Evolutionary conservation across 2,113 vertebrate species (phyloP), one percentile per base, ranked within the genome.

Genomic region (Melanerpes aurifrons): DNA sequence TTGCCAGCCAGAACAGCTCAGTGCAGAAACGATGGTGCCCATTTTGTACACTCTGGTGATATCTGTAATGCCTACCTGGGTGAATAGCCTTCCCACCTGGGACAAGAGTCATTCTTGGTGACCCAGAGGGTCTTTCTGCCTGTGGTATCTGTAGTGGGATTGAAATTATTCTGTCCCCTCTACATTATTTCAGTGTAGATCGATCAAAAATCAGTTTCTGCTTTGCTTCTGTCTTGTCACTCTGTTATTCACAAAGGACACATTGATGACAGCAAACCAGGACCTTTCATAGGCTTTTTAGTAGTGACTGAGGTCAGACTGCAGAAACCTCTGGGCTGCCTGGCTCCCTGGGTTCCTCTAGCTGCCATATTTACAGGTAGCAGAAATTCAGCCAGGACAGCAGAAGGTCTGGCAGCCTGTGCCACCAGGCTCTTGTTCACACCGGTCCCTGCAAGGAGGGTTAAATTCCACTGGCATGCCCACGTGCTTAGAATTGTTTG

Each of bases 1-100:
- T 81, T 95, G 84, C 43, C 50, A 58, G 29, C 40, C 48, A 62
- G 47, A 84, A 94, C 26, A 92, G 77, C 70, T 94, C 57, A 92
- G 73, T 4, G 1, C 28, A 64, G 48, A 63, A 91, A 40, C 59
- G 57, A 61, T 21, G 25, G 6, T 56, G 12, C 31, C 24, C 3
- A 6, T 57, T 53, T 53, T 56, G 26, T 21, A 29, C 8, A 10
- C 70, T 32, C 28, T 48, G 12, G 24, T 47, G 21, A 61, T 24
- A 70, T 37, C 37, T 9, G 37, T 37, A 37, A 37, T 37, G 37
- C 37, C 37, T 37, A 37, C 31, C 43, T 87, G 35, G 43, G 16
- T 67, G 64, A 64, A 45, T 5, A 57, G 10, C 29, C 48, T 63
- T 70, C 19, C 7, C 20, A 26, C 7, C 53, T 82, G 24, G 67